phyloP scores from a whole-genome alignment of 2,113 vertebrate genomes.

The Hemiprocne comata region DNA sequence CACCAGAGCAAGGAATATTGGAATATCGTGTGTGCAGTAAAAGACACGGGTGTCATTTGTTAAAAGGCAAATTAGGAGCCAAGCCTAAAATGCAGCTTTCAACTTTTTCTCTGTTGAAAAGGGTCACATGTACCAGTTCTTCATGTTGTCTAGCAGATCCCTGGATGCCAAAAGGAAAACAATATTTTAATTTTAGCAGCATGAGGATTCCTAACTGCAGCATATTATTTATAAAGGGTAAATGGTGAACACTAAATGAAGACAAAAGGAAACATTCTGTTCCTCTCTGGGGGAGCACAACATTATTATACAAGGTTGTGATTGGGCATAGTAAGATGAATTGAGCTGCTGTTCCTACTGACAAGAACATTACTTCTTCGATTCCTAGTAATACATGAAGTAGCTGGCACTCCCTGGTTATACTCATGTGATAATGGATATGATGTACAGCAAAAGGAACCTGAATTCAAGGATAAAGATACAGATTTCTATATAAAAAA shows the following conservation, averaged over 20 bases:
- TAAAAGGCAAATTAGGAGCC: conserved; percentile 33
- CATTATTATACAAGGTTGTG: conserved; percentile 60
- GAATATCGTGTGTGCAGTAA: neutral
- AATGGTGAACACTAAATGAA: conserved; percentile 43
- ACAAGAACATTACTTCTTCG: conserved; percentile 67
- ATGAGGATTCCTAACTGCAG: conserved; percentile 9
- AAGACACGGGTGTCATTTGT: conserved; percentile 32
- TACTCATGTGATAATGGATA: neutral
- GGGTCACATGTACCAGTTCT: neutral
- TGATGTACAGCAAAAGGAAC: neutral
- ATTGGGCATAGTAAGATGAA: conserved; percentile 61
- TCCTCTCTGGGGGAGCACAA: conserved; percentile 10
- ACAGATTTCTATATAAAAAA: neutral
- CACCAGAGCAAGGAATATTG: neutral
- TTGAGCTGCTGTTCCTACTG: conserved; percentile 46
- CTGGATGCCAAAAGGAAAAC: conserved; percentile 3
- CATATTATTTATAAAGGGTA: conserved; percentile 51
- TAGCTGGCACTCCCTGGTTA: conserved; percentile 5
- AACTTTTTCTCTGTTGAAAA: conserved; percentile 1
- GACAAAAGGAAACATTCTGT: conserved; percentile 48
- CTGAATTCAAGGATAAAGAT: neutral
- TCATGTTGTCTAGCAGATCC: neutral
- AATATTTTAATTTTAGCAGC: conserved; percentile 52
- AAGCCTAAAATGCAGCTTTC: conserved; percentile 9
- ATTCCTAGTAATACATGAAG: conserved; percentile 17